Evolutionary conservation across 2,113 vertebrate species (phyloP).

Genomic region (Gallinago paraguaiae): DNA sequence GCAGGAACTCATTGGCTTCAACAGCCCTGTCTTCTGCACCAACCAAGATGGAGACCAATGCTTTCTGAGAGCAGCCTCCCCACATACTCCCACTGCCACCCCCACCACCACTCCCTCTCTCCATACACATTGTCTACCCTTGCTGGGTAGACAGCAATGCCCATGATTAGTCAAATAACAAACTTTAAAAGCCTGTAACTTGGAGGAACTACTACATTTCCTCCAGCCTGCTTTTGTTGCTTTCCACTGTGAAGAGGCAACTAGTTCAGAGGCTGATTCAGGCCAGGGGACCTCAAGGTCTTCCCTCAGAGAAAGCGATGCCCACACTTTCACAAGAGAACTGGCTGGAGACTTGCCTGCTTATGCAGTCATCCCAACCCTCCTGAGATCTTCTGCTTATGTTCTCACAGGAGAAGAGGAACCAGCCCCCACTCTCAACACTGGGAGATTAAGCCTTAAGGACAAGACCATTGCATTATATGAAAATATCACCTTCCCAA

Average conservation of each 20-base stretch:
- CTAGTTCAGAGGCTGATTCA: not conserved
- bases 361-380: fast-evolving
- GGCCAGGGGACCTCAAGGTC: not conserved
- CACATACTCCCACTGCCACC: too few relatives aligned
- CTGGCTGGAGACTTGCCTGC: not conserved
- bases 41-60: not conserved
- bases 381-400: not conserved
- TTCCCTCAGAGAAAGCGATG: not conserved
- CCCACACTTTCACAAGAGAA: not conserved
- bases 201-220: not conserved
- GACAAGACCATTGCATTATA: not conserved
- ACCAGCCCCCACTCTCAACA: not conserved
- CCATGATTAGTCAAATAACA: not conserved
- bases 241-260: not conserved
- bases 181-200: not conserved
- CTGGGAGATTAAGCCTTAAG: not conserved
- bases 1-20: not conserved
- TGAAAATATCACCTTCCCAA: not conserved
- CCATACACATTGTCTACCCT: not conserved
- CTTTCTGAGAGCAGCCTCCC: not conserved
- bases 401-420: not conserved
- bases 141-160: too few relatives aligned
- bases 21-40: not conserved
- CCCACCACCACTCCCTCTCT: not conserved
- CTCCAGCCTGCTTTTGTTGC: not conserved